Base-by-base conservation (phyloP, 2,888 invertebrate species). In the Erebia ligea region DNA sequence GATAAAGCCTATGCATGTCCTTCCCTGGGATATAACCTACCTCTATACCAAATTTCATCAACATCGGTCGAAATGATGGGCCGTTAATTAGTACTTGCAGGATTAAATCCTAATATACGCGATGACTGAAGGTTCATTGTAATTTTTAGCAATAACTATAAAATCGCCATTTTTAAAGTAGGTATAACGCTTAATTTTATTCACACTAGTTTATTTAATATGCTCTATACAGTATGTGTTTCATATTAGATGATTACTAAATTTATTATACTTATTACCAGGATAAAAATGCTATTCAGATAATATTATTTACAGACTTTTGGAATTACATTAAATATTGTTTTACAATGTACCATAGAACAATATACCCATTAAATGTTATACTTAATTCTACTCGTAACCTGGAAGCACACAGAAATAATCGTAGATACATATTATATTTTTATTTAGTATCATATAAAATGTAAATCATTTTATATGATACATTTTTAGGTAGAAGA, bases 361-460 rank as follows among this genome's bases (percentile, higher is more conserved):
- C 71, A 73, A 70, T 54, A 54, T 6, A 34, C 25, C 25, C 19
- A 17, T 17, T 54, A 4, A 13, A 15, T 64, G 76, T 74, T 77
- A 75, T 76, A 70, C 79, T 86, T 89, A 87, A 68, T 65, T 76
- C 86, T 90, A 91, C 81, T 80, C 84, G 82, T 86, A 87, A 89
- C 87, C 84, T 92, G 92, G 92, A 92, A 92, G 92, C 92, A 92
- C 92, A 92, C 90, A 90, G 88, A 92, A 89, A 90, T 88, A 72
- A 75, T 73, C 70, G 57, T 72, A 71, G 77, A 84, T 84, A 85
- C 80, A 52, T 52, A 34, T 34, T 54, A 54, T 19, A 86, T 75
- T 68, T 68, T 52, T 86, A 73, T 58, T 62, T 52, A 75, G 73
- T 76, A 76, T n/a, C n/a, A n/a, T n/a, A n/a, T n/a, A n/a, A n/a